Evolutionary conservation across 2,888 invertebrate genomes (phyloP).

Genomic region (Oligia latruncula): DNA sequence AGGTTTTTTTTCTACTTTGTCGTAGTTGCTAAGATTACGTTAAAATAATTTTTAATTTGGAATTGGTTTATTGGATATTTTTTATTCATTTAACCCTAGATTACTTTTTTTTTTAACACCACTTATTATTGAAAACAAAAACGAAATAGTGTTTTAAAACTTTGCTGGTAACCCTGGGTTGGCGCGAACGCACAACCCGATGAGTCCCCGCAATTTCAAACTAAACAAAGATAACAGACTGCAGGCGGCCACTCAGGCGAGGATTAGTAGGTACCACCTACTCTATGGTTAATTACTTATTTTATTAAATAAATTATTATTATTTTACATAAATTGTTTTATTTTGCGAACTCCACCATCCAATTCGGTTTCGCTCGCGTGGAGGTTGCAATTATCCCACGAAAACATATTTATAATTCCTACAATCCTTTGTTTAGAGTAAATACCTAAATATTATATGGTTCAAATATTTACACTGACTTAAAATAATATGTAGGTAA

Average conservation of each 20-base stretch:
- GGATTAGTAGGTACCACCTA: neutral
- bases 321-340: slow-evolving; percentile 51
- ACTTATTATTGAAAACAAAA: neutral
- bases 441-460: neutral
- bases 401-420: neutral
- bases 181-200: too few relatives aligned
- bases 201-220: neutral
- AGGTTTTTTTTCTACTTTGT: slow-evolving; percentile 58
- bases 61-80: slow-evolving; percentile 62
- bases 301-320: slow-evolving; percentile 58
- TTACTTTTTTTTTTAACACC: neutral
- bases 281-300: slow-evolving; percentile 46
- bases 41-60: slow-evolving; percentile 52
- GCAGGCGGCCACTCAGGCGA: too few relatives aligned
- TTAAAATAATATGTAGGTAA: too few relatives aligned
- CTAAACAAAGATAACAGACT: neutral
- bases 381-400: neutral
- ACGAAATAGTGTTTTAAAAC: neutral
- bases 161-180: neutral
- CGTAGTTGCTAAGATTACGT: slow-evolving; percentile 61
- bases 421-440: neutral
- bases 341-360: neutral
- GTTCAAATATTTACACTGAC: too few relatives aligned
- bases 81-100: slow-evolving; percentile 40
- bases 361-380: neutral